Evolutionary conservation across 2,888 invertebrate genomes (phyloP).

Genomic region (Coleophora deauratella): DNA sequence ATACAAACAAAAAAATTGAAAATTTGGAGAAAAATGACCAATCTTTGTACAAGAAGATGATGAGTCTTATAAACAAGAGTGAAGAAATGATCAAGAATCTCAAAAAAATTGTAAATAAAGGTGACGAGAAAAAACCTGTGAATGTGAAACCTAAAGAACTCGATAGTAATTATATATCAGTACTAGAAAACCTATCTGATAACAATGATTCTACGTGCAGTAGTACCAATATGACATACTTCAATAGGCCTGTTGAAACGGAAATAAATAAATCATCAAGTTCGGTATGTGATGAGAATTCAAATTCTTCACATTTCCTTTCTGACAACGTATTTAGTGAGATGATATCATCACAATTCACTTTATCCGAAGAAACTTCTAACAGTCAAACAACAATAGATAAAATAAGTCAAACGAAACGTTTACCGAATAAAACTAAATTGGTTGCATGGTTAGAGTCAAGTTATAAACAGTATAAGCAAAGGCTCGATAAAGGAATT

Average conservation of each 20-base stretch:
- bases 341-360: neutral
- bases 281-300: too few relatives aligned
- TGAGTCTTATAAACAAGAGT: constrained; percentile 9
- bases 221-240: too few relatives aligned
- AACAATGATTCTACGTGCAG: neutral
- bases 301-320: too few relatives aligned
- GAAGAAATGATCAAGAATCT: neutral
- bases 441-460: constrained; percentile 49
- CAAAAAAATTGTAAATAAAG: neutral
- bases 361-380: neutral
- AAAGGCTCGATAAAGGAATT: constrained; percentile 29
- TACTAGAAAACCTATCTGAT: neutral
- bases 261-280: too few relatives aligned
- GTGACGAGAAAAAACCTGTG: neutral
- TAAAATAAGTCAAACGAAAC: constrained; percentile 10
- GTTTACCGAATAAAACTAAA: constrained; percentile 21
- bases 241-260: too few relatives aligned
- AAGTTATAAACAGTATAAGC: constrained; percentile 48
- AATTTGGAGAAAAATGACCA: constrained; percentile 51
- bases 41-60: constrained; percentile 36
- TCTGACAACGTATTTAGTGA: too few relatives aligned
- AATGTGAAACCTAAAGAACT: too few relatives aligned
- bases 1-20: constrained; percentile 40
- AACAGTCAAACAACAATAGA: constrained; percentile 14
- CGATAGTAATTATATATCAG: too few relatives aligned